phyloP scores from a whole-genome alignment of 2,888 invertebrate species.

The Eupithecia inturbata region DNA sequence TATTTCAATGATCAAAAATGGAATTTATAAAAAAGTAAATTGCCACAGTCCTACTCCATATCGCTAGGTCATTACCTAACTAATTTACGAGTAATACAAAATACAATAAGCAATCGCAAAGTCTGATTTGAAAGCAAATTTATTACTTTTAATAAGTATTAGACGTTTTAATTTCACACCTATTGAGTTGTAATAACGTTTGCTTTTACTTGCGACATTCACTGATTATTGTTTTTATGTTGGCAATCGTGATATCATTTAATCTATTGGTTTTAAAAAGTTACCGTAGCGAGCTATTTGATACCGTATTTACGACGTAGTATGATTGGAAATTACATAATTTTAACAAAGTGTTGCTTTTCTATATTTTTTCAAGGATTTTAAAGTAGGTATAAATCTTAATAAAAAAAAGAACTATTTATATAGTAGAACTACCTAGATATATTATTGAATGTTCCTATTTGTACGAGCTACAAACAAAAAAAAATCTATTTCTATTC shows the following conservation, averaged over 20 bases:
- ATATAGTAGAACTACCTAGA: not conserved
- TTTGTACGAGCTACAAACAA: too few species aligned
- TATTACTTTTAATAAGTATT: conserved; percentile 56
- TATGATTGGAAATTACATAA: conserved; percentile 31
- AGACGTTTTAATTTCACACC: conserved; percentile 65
- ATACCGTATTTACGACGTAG: conserved; percentile 24
- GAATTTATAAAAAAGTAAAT: not conserved
- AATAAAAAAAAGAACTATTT: not conserved
- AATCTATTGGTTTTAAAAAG: conserved; percentile 26
- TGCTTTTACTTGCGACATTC: conserved; percentile 21
- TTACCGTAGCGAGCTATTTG: conserved; percentile 27
- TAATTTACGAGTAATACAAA: conserved; percentile 45
- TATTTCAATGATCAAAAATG: not conserved
- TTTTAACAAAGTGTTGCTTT: conserved; percentile 21
- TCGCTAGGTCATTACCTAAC: conserved; percentile 21
- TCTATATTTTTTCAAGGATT: not conserved
- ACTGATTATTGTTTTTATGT: conserved; percentile 31
- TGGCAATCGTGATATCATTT: conserved; percentile 30
- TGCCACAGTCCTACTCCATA: conserved; percentile 16
- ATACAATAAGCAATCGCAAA: conserved; percentile 33
- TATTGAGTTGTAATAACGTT: conserved; percentile 49
- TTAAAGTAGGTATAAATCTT: not conserved
- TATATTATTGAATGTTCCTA: too few species aligned
- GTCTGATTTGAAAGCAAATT: conserved; percentile 39
- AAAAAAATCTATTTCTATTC: too few species aligned